A percentile compares a stretch with the other conserved stretches of the same genome.
These are phyloP conservation scores for Agriopis marginaria DNA, from an alignment of 2,888 invertebrate species.

Conservation along the genomic window DNA sequence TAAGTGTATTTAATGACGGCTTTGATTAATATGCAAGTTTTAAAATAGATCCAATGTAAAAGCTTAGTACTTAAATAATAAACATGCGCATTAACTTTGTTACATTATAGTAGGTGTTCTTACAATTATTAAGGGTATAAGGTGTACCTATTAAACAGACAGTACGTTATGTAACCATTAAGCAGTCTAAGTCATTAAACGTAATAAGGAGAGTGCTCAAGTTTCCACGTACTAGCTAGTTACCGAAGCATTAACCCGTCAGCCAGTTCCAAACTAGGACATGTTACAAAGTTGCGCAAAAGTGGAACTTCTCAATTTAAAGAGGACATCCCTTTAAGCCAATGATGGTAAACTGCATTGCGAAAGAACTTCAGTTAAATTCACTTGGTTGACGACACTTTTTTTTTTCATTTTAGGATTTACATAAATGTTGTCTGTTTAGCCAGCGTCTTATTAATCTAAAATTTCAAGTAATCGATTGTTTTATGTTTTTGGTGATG, in stretches of 20 bases:
- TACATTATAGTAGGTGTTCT: neutral
- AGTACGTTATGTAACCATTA: neutral
- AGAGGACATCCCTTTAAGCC: constrained; percentile 61
- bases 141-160: neutral
- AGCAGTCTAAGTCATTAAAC: constrained; percentile 13
- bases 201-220: constrained; percentile 46
- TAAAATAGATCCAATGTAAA: too few relatives aligned
- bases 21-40: too few relatives aligned
- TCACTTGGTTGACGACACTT: constrained; percentile 31
- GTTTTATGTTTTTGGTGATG: too few relatives aligned
- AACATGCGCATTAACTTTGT: neutral
- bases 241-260: constrained; percentile 43
- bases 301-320: constrained; percentile 61
- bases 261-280: constrained; percentile 47
- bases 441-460: too few relatives aligned
- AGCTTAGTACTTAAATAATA: neutral
- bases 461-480: too few relatives aligned
- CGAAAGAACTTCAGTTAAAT: constrained; percentile 62
- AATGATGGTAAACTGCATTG: constrained; percentile 59
- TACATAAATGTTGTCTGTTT: neutral
- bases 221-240: constrained; percentile 36
- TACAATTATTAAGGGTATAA: too few relatives aligned
- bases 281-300: constrained; percentile 55
- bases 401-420: neutral
- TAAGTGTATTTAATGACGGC: too few relatives aligned